Percentiles rank a stretch among this genome's conserved stretches.
phyloP scores from a whole-genome alignment of 2,113 vertebrate species.

The Elephantulus edwardii region DNA sequence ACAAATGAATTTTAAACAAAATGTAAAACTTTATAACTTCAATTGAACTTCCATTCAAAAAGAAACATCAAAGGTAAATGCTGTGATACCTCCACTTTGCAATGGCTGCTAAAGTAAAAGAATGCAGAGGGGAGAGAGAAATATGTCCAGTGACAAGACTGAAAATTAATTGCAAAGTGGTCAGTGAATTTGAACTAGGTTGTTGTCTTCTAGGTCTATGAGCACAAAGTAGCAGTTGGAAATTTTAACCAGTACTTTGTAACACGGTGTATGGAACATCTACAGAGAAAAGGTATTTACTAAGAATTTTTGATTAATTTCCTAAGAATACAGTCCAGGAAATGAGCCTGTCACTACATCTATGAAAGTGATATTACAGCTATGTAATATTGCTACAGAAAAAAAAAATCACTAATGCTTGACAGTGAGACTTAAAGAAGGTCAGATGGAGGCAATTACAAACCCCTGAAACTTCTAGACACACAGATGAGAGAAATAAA shows the following conservation, averaged over 20 bases:
- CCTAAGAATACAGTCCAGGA: slow-evolving; percentile 13
- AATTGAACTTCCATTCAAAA: too few species aligned
- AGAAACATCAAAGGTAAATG: too few species aligned
- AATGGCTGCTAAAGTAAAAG: too few species aligned
- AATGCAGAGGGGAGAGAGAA: too few species aligned
- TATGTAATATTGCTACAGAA: too few species aligned
- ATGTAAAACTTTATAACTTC: too few species aligned
- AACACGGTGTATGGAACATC: not conserved
- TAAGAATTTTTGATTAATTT: slow-evolving; percentile 33
- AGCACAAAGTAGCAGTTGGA: not conserved
- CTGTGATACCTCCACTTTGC: not conserved
- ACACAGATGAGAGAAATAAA: not conserved
- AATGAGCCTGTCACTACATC: not conserved
- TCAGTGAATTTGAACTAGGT: too few species aligned
- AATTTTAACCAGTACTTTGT: not conserved
- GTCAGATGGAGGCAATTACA: not conserved
- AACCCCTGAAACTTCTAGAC: not conserved
- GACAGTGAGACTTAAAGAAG: not conserved
- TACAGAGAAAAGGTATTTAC: not conserved
- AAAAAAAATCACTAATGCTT: not conserved
- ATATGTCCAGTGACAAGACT: too few species aligned
- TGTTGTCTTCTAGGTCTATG: too few species aligned
- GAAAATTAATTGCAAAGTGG: too few species aligned
- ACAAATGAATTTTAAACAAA: not conserved
- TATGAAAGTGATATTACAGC: not conserved